phyloP scores from a whole-genome alignment of 1,140 invertebrate species.

The Bombyx mandarina region DNA sequence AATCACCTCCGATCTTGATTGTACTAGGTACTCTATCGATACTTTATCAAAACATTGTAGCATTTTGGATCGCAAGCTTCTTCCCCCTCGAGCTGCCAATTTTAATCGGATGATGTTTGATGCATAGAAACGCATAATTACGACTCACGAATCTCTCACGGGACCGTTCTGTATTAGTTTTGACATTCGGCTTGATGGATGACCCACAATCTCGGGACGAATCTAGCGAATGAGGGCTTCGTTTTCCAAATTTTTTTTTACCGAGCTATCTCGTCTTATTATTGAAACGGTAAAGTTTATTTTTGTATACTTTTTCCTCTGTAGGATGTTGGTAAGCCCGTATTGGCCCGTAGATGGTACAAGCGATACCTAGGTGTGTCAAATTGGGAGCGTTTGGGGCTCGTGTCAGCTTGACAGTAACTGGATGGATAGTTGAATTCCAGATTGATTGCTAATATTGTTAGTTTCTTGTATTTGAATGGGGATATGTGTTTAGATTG shows the following conservation, averaged over 20 bases:
- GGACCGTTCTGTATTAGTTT: conserved; percentile 66
- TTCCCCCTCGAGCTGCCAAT: conserved; percentile 60
- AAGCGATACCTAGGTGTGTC: conserved; percentile 35
- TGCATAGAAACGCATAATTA: conserved; percentile 65
- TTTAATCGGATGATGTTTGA: conserved; percentile 63
- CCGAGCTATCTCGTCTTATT: conserved; percentile 12
- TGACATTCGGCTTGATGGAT: conserved; percentile 68
- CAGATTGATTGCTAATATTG: conserved; percentile 27
- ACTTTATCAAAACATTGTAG: too few species aligned
- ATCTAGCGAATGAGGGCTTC: conserved; percentile 51
- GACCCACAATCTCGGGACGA: conserved; percentile 56
- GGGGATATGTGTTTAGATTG: too few species aligned
- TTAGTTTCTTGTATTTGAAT: conserved; percentile 1
- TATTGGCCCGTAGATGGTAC: conserved; percentile 23
- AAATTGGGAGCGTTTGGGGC: conserved; percentile 34
- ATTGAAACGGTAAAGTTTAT: conserved; percentile 12
- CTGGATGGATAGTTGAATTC: conserved; percentile 31
- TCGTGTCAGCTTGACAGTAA: conserved; percentile 33
- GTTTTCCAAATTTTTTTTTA: conserved; percentile 10
- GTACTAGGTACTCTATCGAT: too few species aligned
- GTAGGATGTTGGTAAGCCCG: conserved; percentile 6
- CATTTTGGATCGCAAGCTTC: background rate
- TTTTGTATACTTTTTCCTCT: conserved; percentile 14
- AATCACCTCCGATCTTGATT: too few species aligned
- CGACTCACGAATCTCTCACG: conserved; percentile 56